These are phyloP conservation scores for Alethe diademata DNA, from an alignment of 2,113 vertebrate species.

Conservation along the genomic window DNA sequence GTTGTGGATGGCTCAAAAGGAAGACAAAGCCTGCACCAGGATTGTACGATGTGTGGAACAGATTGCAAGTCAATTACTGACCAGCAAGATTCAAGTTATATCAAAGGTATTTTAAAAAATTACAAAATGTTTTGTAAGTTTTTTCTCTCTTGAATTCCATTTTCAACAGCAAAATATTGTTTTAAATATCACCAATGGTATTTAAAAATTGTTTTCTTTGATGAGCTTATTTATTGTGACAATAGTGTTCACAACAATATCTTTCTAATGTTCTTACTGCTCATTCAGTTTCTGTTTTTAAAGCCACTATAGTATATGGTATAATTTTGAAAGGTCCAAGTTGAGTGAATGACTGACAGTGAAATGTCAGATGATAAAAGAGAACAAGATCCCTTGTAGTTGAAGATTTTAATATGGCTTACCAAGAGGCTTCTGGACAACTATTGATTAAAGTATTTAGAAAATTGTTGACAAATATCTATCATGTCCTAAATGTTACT, in stretches of 20 bases:
- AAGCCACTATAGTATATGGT: neutral
- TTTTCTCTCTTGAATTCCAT: neutral
- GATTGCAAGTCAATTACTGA: conserved; percentile 79
- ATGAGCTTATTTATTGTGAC: neutral
- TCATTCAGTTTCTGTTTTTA: neutral
- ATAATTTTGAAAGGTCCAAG: neutral
- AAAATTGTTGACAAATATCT: neutral
- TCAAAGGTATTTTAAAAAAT: conserved; percentile 81
- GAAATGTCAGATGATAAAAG: neutral
- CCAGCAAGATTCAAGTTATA: conserved; percentile 70
- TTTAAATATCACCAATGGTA: neutral
- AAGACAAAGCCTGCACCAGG: conserved; percentile 85
- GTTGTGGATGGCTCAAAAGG: conserved; percentile 89
- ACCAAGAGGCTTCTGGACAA: neutral
- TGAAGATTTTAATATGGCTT: neutral
- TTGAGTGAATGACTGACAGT: neutral
- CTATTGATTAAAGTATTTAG: neutral
- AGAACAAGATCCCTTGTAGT: neutral
- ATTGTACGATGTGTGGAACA: conserved; percentile 87
- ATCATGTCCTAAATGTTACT: neutral
- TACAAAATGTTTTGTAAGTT: neutral
- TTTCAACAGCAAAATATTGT: neutral
- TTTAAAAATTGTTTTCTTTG: neutral
- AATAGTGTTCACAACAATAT: neutral
- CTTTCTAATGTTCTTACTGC: neutral